Evolutionary conservation across 2,888 invertebrate genomes (phyloP).

Genomic region (Drosophila ezoana): DNA sequence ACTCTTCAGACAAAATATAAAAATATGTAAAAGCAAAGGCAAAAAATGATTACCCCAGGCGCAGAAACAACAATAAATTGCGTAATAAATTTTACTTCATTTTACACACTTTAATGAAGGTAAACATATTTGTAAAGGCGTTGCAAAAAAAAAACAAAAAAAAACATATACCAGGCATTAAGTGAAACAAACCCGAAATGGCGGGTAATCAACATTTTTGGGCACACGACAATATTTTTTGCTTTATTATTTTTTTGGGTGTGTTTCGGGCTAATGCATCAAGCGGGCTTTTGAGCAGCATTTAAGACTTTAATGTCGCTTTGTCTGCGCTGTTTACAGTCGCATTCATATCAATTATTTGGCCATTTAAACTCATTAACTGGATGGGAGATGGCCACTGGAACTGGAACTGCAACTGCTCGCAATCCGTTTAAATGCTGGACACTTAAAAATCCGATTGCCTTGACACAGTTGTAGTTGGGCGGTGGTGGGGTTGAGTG

Average conservation of each 20-base stretch:
- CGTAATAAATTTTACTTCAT: constrained; percentile 57
- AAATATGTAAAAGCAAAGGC: constrained; percentile 3
- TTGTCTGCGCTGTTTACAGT: constrained; percentile 34
- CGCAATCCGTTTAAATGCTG: constrained; percentile 46
- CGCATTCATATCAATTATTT: constrained; percentile 72
- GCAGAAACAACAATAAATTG: constrained; percentile 49
- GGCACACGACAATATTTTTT: constrained; percentile 31
- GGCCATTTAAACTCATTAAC: constrained; percentile 62
- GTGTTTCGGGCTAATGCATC: constrained; percentile 38
- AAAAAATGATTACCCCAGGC: constrained; percentile 19
- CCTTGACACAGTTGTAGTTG: constrained; percentile 63
- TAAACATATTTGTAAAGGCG: constrained; percentile 44
- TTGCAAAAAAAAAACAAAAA: constrained; percentile 31
- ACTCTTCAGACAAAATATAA: constrained; percentile 25
- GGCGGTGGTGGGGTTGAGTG: background rate
- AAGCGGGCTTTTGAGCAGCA: constrained; percentile 28
- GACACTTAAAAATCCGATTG: constrained; percentile 36
- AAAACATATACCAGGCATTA: constrained; percentile 20
- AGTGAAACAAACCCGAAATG: constrained; percentile 29
- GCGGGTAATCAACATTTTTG: constrained; percentile 39
- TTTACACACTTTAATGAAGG: constrained; percentile 43
- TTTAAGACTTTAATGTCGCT: constrained; percentile 42
- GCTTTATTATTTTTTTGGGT: background rate
- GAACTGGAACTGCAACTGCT: constrained; percentile 21
- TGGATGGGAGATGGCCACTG: constrained; percentile 21